A percentile compares a stretch with the other conserved stretches of the same genome.
phyloP scores from a whole-genome alignment of 2,797 vertebrate genomes.

The Arnoldichthys spilopterus region DNA sequence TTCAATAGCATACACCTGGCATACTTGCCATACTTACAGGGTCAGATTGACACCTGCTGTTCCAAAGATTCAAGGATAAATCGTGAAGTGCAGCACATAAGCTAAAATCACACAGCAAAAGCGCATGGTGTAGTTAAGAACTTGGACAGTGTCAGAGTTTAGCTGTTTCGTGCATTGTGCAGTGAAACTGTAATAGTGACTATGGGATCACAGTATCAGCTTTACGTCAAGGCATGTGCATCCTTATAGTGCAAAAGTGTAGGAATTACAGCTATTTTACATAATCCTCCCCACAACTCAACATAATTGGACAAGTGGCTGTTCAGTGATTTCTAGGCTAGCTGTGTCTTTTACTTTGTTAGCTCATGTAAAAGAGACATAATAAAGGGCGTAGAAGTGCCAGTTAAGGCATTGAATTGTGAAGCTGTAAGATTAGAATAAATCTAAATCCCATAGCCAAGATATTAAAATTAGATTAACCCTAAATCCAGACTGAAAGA shows the following conservation, averaged over 20 bases:
- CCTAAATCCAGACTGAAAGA: no score
- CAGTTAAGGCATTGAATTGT: no score
- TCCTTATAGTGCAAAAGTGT: no score
- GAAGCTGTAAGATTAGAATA: no score
- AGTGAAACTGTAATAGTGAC: not conserved
- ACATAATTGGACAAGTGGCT: not conserved
- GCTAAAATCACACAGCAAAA: not conserved
- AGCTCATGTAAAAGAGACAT: no score
- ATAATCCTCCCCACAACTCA: no score
- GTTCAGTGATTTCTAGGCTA: not conserved
- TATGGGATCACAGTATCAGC: not conserved
- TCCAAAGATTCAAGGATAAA: not conserved
- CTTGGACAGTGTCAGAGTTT: not conserved
- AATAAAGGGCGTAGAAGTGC: no score
- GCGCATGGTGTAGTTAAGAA: not conserved
- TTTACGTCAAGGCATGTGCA: no score
- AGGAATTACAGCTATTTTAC: no score
- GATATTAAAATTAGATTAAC: no score
- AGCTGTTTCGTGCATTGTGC: not conserved
- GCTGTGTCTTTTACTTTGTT: not conserved
- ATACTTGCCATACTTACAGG: slow-evolving; percentile 4
- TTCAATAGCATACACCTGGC: slow-evolving; percentile 34
- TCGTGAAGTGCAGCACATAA: not conserved
- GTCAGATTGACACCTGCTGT: not conserved
- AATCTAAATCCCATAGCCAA: no score